A percentile compares a stretch with the other conserved stretches of the same genome.
Conservation (phyloP, 2,888 invertebrate species). For the Tachina lurida region DNA sequence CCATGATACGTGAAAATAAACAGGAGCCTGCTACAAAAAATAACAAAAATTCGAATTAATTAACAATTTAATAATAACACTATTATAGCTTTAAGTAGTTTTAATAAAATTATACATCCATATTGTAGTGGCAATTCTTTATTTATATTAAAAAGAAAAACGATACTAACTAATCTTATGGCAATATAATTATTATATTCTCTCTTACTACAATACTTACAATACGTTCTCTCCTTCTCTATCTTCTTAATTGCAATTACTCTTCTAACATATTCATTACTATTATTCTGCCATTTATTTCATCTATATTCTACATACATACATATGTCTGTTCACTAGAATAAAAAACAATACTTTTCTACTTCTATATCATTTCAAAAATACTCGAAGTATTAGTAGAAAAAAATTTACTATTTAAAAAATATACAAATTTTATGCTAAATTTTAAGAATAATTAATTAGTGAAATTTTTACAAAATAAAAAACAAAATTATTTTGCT, state of each 20-base stretch:
- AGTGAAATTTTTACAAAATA: constrained; percentile 66
- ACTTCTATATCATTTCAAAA: constrained; percentile 58
- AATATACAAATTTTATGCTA: constrained; percentile 59
- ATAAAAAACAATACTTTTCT: constrained; percentile 34
- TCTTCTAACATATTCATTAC: background rate
- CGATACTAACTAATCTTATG: constrained; percentile 40
- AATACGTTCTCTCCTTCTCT: background rate
- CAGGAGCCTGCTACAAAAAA: constrained; percentile 75
- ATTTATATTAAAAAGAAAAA: constrained; percentile 31
- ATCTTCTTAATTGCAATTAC: background rate
- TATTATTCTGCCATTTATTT: constrained; percentile 8
- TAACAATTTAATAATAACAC: constrained; percentile 21
- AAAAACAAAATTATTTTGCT: constrained; percentile 43
- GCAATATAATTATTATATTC: constrained; percentile 57
- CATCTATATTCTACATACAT: constrained; percentile 2
- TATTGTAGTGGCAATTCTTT: constrained; percentile 66
- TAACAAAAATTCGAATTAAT: constrained; percentile 68
- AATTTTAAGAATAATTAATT: constrained; percentile 70
- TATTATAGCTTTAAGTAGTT: constrained; percentile 54
- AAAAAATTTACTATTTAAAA: constrained; percentile 41
- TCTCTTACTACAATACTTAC: constrained; percentile 15
- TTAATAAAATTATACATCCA: constrained; percentile 45
- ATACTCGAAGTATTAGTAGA: constrained; percentile 68
- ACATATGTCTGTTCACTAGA: constrained; percentile 3
- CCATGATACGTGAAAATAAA: constrained; percentile 84